phyloP scores from a whole-genome alignment of 2,113 vertebrate species.

The Corynorhinus townsendii region DNA sequence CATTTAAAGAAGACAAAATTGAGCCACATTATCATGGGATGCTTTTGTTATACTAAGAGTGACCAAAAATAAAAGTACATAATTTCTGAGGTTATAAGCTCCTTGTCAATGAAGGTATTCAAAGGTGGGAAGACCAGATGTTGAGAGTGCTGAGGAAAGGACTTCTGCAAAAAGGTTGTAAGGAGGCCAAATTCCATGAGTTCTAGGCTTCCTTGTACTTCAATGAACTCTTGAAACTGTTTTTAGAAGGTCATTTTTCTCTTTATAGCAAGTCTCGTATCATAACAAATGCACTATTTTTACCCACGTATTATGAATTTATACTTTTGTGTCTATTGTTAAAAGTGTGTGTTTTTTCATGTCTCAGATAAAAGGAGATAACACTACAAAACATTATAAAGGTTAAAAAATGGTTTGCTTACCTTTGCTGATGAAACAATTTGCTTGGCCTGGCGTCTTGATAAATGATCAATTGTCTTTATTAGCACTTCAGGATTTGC shows the following conservation, averaged over 20 bases:
- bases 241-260: background rate
- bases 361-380: background rate
- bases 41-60: background rate
- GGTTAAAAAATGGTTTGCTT: conserved; percentile 49
- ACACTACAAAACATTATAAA: background rate
- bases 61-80: background rate
- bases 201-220: background rate
- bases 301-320: background rate
- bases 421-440: conserved; percentile 95
- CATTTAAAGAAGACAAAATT: background rate
- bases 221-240: background rate
- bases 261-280: background rate
- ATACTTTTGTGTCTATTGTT: background rate
- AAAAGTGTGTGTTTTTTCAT: fast-evolving
- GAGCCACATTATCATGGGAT: background rate
- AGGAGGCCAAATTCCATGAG: background rate
- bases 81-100: background rate
- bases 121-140: background rate
- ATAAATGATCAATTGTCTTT: conserved; percentile 85
- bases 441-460: conserved; percentile 87
- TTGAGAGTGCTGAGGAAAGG: background rate
- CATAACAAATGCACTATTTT: background rate
- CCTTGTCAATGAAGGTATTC: background rate
- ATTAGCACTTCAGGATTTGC: conserved; percentile 85
- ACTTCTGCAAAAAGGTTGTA: background rate